Conservation (phyloP, 2,113 vertebrate genomes). For the Pygoscelis adeliae region DNA sequence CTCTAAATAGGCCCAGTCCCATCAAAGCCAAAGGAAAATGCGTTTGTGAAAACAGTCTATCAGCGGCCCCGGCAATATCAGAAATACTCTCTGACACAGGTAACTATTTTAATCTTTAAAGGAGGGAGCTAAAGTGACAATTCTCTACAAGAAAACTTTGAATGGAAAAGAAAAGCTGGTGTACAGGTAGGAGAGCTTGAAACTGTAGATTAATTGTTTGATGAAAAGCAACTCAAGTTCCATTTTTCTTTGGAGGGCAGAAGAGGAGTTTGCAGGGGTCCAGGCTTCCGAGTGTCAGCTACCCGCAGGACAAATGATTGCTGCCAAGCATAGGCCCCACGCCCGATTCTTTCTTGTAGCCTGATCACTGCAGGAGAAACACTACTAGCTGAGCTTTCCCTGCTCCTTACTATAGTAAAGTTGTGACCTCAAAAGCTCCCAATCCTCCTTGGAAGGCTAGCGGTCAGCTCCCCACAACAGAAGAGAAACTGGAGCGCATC, state of each 20-base stretch:
- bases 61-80: not conserved
- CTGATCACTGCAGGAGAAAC: not conserved
- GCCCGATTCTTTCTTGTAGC: not conserved
- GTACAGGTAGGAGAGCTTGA: not conserved
- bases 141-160: not conserved
- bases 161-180: not conserved
- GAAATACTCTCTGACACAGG: not conserved
- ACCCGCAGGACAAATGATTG: not conserved
- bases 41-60: not conserved
- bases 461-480: not conserved
- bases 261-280: not conserved
- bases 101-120: not conserved
- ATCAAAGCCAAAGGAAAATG: not conserved
- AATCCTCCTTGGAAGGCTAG: not conserved
- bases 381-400: not conserved
- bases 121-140: not conserved
- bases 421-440: not conserved
- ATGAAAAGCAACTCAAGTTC: not conserved
- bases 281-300: not conserved
- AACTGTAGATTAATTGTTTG: not conserved
- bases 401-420: not conserved
- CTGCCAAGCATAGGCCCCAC: not conserved
- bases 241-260: not conserved
- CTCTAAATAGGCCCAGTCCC: not conserved
- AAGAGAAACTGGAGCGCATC: not conserved